Conservation (phyloP, 2,888 invertebrate species). For the Melikaiella ostensackeni region DNA sequence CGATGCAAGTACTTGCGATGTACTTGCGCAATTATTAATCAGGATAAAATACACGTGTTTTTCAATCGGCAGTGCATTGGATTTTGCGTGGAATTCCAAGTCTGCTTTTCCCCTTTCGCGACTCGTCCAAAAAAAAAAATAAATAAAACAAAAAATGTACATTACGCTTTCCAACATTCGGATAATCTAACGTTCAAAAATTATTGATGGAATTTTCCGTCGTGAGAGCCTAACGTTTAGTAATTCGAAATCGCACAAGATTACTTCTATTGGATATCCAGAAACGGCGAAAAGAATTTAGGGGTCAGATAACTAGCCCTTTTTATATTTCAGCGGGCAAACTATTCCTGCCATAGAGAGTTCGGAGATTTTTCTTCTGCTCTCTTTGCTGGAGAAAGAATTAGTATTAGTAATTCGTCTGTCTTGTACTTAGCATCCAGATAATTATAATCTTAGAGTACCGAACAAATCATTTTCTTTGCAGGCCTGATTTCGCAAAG, state of each 20-base stretch:
- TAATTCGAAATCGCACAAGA: slow-evolving; percentile 4
- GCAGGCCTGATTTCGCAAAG: slow-evolving; percentile 13
- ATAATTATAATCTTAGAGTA: slow-evolving; percentile 22
- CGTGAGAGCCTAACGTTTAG: slow-evolving; percentile 2
- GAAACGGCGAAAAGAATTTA: slow-evolving; percentile 10
- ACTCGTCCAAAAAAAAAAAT: not conserved
- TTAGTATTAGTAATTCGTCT: slow-evolving; percentile 15
- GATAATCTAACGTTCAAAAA: slow-evolving; percentile 1
- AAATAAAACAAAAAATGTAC: not conserved
- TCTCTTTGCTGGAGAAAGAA: not conserved
- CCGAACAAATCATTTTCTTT: slow-evolving; percentile 1
- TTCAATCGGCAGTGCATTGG: slow-evolving; percentile 7
- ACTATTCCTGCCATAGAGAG: slow-evolving; percentile 15
- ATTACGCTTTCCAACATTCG: not conserved
- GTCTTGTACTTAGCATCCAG: slow-evolving; percentile 36
- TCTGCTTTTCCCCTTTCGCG: slow-evolving; percentile 43
- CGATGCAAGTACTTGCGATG: not conserved
- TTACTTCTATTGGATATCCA: slow-evolving; percentile 1
- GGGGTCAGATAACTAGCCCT: not conserved
- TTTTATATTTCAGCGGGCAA: slow-evolving; percentile 21
- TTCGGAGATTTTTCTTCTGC: not conserved
- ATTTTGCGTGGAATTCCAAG: slow-evolving; percentile 40
- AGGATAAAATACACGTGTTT: not conserved
- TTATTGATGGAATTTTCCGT: not conserved
- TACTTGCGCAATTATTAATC: not conserved